Base-by-base conservation (phyloP, 2,888 invertebrate genomes). In the Ichneumon xanthorius region DNA sequence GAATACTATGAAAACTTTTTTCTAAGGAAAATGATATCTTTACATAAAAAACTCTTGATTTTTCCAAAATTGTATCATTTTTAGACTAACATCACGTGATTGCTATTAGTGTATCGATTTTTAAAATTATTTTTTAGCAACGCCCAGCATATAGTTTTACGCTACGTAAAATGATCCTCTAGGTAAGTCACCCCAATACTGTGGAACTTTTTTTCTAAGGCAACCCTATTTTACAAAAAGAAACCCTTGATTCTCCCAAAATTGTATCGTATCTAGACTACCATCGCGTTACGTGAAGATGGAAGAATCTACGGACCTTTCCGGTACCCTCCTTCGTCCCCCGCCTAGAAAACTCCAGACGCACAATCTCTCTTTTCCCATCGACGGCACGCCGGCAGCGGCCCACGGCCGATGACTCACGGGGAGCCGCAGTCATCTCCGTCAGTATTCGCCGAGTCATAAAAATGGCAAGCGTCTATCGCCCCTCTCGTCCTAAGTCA, bases 321-420 rank as follows among this genome's bases (percentile, higher is more conserved):
- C 6, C 5, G 14, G 33, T 16, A 5, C 30, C 14, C 9, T n/a
- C 61, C 48, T 4, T 30, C 48, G n/a, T 61, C 9, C n/a, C 26
- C 61, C n/a, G 16, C 40, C 30, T 2, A 26, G 5, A 73, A 75
- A 65, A 50, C 45, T 63, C 30, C 40, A 48, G 30, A 50, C 11
- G 30, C 58, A 9, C 33, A 75, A 30, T 50, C 48, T 19, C 45
- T 33, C 48, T 75, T 26, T 45, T 65, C 30, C n/a, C 19, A 63
- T 75, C 30, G 73, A 45, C 26, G 61, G 30, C 40, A 63, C 33
- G 30, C 30, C 26, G 33, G n/a, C 14, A 75, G 2, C 58, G 26
- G 16, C 26, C 45, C 11, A 75, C 63, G 63, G n/a, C 22, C 75
- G 63, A 50, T 75, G 75, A 75, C 50, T 63, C 75, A 75, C 19